phyloP scores from a whole-genome alignment of 2,797 vertebrate species.

The Nasua narica region DNA sequence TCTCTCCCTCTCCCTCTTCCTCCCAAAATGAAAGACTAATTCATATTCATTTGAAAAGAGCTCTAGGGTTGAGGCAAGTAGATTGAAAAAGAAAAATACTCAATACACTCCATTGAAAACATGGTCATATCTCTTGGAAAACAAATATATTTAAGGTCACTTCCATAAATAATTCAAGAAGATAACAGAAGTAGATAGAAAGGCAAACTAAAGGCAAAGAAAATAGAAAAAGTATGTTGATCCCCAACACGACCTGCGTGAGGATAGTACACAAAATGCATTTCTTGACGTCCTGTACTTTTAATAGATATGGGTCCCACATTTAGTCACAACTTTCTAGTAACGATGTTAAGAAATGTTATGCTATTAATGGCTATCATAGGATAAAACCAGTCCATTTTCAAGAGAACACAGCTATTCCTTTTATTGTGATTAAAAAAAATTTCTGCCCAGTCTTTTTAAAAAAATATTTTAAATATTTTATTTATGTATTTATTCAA shows the following conservation, averaged over 20 bases:
- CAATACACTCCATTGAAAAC: background rate
- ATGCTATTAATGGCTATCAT: background rate
- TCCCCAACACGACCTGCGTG: background rate
- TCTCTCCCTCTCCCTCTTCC: background rate
- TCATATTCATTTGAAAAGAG: background rate
- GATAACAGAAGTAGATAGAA: background rate
- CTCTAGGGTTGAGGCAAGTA: background rate
- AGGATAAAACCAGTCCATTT: background rate
- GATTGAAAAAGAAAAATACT: background rate
- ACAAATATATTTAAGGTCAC: background rate
- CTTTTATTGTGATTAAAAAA: slow-evolving; percentile 11
- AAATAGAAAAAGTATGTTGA: slow-evolving; percentile 1
- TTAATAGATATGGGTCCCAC: background rate
- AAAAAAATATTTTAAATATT: too few relatives aligned
- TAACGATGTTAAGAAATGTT: background rate
- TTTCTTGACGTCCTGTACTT: background rate
- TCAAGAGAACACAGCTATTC: background rate
- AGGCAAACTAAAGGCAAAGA: background rate
- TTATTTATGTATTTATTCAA: background rate
- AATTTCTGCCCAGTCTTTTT: background rate
- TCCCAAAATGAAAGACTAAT: background rate
- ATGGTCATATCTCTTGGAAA: background rate
- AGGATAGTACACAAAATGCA: background rate
- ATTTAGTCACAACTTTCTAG: background rate
- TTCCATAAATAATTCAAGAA: background rate